phyloP scores from a whole-genome alignment of 2,113 vertebrate genomes.

The Myotis yumanensis region DNA sequence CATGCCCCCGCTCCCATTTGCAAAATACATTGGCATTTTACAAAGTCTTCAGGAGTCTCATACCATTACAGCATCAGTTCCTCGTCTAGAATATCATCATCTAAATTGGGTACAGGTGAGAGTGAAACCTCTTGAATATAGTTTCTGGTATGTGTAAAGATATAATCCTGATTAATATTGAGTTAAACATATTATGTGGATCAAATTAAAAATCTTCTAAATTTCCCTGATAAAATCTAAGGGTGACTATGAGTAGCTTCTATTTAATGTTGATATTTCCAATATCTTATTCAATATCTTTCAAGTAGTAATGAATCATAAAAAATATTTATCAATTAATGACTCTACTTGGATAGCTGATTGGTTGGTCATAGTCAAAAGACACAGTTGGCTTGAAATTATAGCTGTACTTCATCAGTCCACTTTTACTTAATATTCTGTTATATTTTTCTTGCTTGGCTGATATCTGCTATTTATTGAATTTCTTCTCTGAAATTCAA shows the following conservation, averaged over 20 bases:
- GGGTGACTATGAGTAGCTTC: background rate
- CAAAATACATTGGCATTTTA: background rate
- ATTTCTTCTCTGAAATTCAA: constrained; percentile 62
- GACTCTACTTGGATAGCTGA: background rate
- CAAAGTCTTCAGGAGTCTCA: background rate
- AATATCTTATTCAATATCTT: background rate
- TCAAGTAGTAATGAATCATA: background rate
- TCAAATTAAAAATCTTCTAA: background rate
- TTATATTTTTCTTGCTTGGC: constrained; percentile 48
- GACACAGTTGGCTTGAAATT: constrained; percentile 41
- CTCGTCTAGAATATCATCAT: background rate
- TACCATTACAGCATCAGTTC: background rate
- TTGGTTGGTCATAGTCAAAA: constrained; percentile 44
- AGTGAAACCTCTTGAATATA: background rate
- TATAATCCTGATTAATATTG: background rate
- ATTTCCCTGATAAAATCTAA: background rate
- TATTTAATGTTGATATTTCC: background rate
- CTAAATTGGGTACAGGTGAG: background rate
- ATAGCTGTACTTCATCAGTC: constrained; percentile 1
- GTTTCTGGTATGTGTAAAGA: background rate
- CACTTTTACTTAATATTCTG: constrained; percentile 13
- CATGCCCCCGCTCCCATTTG: background rate
- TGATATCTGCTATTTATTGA: constrained; percentile 43
- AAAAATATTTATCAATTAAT: constrained; percentile 12
- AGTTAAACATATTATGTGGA: background rate